Evolutionary conservation across 2,888 invertebrate species (phyloP), one percentile per base, ranked within the genome.

Genomic region (Lycia hirtaria): DNA sequence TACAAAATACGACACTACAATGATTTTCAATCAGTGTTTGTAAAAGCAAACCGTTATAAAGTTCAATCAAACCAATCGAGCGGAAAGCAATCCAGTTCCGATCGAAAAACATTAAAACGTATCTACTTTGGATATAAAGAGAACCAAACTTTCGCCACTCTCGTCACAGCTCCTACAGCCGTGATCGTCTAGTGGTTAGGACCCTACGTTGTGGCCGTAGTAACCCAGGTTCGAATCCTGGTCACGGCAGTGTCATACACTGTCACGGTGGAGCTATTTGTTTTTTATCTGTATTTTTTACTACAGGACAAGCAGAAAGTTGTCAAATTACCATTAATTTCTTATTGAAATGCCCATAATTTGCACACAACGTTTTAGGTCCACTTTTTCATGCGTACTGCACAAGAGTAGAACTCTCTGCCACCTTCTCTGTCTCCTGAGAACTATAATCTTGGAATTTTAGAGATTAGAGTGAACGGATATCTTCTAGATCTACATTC

Each of bases 131-230:
- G 41, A 56, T 51, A 22, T 30, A 33, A 53, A 37, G 6, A 40
- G 1, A 40, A 4, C 10, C 26, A n/a, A 45, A 56, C 22, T 59
- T 66, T 62, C 19, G 37, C 2, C 19, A 5, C 37, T 19, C 37
- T 37, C 37, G 37, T 37, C 37, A 69, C 60, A 65, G 81, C 84
- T 85, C 80, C 83, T 78, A 43, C 69, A 93, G 94, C 94, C 94
- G 94, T 94, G 93, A 94, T 94, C 94, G 94, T 94, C 93, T 94
- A 94, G 94, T 94, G 94, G 94, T 94, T 94, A 94, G 94, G 93
- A 94, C 94, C 92, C 93, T 93, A 93, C 94, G 93, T 94, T 94
- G 94, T 94, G 94, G 94, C 94, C 94, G 94, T 93, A 93, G 93
- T 93, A 94, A 94, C 94, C 94, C 94, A 94, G 94, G 94, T 94